Base-by-base conservation (phyloP, 1,140 invertebrate species). In the Scaptomyza montana region DNA sequence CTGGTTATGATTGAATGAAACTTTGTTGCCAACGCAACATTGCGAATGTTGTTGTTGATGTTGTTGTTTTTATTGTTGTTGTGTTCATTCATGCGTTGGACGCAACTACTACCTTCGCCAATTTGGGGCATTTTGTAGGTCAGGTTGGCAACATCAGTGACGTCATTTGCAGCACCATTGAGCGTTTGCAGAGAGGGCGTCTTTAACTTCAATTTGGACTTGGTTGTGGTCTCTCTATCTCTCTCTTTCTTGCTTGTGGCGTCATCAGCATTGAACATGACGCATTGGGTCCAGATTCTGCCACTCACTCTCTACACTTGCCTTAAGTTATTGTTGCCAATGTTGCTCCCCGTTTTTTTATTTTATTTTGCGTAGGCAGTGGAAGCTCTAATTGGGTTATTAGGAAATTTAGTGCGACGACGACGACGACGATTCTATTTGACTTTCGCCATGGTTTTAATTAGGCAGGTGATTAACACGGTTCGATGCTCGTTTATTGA, bases 381-480 rank as follows among this genome's bases (percentile, higher is more conserved):
- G 53, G 12, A 25, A 56, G 28, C 78, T 75, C 85, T 86, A 86
- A 86, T 86, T 86, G 82, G 81, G 78, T 86, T 86, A 81, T 81
- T 86, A 87, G 81, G 74, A 80, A 85, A 84, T 74, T 76, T 57
- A 63, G 41, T 56, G 71, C 60, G 21, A 50, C 39, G 65, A 64
- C 64, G 74, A 62, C 68, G 77, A 67, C 66, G 72, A 41, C 54
- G 61, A 59, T 68, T 77, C 63, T 77, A 55, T 77, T 74, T 69
- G 50, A 55, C 25, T 45, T 77, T 66, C 72, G 82, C 60, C 59
- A 71, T 81, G 70, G 59, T 75, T 75, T 81, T 87, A 85, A 85
- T 81, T 85, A 73, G 77, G 50, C 55, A 73, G 63, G 59, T 76
- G 73, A 78, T 76, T 78, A 78, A 16, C 73, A 57, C 73, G 67